Conservation (phyloP, 2,113 vertebrate genomes). For the Thermophis baileyi region DNA sequence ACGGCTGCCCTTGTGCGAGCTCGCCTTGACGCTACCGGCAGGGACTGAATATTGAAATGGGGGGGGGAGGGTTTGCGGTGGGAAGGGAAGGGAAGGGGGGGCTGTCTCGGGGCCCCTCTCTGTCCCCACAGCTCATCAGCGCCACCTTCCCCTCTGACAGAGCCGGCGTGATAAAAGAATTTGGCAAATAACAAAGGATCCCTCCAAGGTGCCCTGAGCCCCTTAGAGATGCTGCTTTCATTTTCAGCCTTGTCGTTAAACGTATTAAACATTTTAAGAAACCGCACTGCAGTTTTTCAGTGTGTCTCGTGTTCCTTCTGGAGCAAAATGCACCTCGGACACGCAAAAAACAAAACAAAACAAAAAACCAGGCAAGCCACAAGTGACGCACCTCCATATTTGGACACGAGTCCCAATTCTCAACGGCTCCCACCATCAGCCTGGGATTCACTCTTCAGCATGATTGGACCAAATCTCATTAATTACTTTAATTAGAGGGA, state of each 20-base stretch:
- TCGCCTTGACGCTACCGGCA: background rate
- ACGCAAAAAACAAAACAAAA: background rate
- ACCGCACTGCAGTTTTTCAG: background rate
- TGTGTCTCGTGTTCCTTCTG: background rate
- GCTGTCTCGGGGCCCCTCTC: too few relatives aligned
- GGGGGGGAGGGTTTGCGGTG: too few relatives aligned
- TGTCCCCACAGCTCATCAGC: background rate
- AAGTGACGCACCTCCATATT: background rate
- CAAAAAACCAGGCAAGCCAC: too few relatives aligned
- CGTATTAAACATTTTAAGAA: background rate
- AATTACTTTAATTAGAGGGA: background rate
- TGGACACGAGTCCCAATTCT: background rate
- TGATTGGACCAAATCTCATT: background rate
- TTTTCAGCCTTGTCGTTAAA: background rate
- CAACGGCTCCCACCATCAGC: background rate
- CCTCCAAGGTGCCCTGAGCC: background rate
- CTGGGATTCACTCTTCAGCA: background rate
- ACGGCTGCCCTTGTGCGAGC: background rate
- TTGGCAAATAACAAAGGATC: background rate
- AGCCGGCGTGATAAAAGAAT: background rate
- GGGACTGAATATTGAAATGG: background rate
- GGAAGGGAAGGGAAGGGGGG: background rate
- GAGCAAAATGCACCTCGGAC: background rate
- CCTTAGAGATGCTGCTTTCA: background rate
- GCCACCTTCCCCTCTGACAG: background rate